phyloP scores from a whole-genome alignment of 2,113 vertebrate genomes.

The Zingel zingel region DNA sequence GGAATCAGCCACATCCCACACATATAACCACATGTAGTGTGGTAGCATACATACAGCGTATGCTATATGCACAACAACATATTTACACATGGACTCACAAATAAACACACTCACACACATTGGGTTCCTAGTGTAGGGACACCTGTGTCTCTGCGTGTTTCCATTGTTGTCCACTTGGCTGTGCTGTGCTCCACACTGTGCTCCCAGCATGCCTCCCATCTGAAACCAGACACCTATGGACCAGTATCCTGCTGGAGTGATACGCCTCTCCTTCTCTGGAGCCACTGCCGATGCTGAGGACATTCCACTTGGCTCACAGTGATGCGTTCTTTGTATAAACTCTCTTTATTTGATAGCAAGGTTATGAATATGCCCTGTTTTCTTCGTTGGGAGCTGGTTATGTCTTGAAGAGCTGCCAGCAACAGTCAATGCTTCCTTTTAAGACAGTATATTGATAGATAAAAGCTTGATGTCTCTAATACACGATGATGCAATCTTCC shows the following conservation, averaged over 20 bases:
- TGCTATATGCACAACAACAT: slow-evolving; percentile 13
- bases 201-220: slow-evolving; percentile 74
- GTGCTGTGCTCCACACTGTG: slow-evolving; percentile 84
- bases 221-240: slow-evolving; percentile 78
- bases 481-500: slow-evolving; percentile 71
- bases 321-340: neutral
- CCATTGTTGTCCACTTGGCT: slow-evolving; percentile 83
- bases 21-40: neutral
- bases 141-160: slow-evolving; percentile 78
- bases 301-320: slow-evolving; percentile 34
- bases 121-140: slow-evolving; percentile 49
- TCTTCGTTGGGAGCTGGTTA: neutral
- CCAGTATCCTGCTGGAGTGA: slow-evolving; percentile 66
- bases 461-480: slow-evolving; percentile 61
- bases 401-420: slow-evolving; percentile 35
- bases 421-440: slow-evolving; percentile 40
- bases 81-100: slow-evolving; percentile 30
- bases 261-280: slow-evolving; percentile 60
- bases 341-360: slow-evolving; percentile 6
- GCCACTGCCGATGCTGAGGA: slow-evolving; percentile 62
- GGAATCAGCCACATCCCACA: neutral
- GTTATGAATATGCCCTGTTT: slow-evolving; percentile 1
- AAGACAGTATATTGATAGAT: slow-evolving; percentile 36
- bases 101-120: slow-evolving; percentile 47
- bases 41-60: neutral